phyloP scores from a whole-genome alignment of 2,888 invertebrate genomes.

The Caenorhabditis sp. region DNA sequence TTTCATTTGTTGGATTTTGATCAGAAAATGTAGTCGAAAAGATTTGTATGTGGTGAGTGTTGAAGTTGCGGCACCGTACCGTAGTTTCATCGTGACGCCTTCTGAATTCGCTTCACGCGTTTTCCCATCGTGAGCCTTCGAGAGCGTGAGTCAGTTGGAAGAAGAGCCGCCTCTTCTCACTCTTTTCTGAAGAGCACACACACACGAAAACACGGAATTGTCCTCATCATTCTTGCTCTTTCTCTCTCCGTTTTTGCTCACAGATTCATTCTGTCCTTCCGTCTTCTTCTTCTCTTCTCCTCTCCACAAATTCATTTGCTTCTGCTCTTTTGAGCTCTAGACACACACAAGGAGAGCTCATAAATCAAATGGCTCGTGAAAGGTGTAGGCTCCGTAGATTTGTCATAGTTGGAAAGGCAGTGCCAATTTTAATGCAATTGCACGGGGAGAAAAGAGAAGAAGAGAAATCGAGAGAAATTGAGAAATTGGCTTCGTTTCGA shows the following conservation, averaged over 20 bases:
- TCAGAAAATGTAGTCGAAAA: too few relatives aligned
- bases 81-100: too few relatives aligned
- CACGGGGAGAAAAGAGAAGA: conserved; percentile 11
- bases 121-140: background rate
- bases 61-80: too few relatives aligned
- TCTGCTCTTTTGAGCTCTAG: conserved; percentile 25
- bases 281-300: conserved; percentile 4
- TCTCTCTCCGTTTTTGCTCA: conserved; percentile 1
- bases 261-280: conserved; percentile 24
- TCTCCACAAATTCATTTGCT: conserved; percentile 14
- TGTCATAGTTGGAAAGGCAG: conserved; percentile 15
- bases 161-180: conserved; percentile 13
- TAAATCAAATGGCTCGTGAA: conserved; percentile 32
- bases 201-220: conserved; percentile 37
- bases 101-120: too few relatives aligned
- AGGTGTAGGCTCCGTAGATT: background rate
- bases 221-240: conserved; percentile 24
- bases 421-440: conserved; percentile 25
- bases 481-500: conserved; percentile 34
- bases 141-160: conserved; percentile 40
- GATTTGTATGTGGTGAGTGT: too few relatives aligned
- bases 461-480: background rate
- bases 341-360: too few relatives aligned
- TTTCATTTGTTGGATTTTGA: too few relatives aligned
- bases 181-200: conserved; percentile 34